Evolutionary conservation across 2,113 vertebrate genomes (phyloP).

Genomic region (Forbesichthys agassizii): DNA sequence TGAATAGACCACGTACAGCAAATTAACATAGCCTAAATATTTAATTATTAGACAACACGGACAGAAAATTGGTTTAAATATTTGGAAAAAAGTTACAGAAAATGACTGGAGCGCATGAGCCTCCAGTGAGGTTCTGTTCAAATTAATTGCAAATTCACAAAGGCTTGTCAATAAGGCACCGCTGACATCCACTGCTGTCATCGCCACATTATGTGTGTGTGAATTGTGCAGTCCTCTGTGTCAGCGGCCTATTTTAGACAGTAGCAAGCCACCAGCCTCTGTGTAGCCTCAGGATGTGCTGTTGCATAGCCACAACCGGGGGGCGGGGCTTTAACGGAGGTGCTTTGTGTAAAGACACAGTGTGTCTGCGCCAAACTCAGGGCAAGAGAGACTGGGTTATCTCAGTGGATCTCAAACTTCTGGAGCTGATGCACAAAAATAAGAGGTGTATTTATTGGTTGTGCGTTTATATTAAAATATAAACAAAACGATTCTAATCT

Average conservation of each 20-base stretch:
- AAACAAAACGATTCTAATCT: too few species aligned
- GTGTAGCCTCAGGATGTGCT: slow-evolving; percentile 38
- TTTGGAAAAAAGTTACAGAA: not conserved
- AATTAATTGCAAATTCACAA: slow-evolving; percentile 57
- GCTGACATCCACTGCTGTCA: slow-evolving; percentile 40
- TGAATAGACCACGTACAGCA: too few species aligned
- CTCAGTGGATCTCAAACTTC: too few species aligned
- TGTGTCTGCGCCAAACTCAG: slow-evolving; percentile 12
- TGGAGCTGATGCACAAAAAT: too few species aligned
- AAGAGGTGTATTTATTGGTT: too few species aligned
- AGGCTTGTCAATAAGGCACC: slow-evolving; percentile 47
- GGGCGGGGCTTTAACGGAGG: slow-evolving; percentile 27
- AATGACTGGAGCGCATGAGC: slow-evolving; percentile 36
- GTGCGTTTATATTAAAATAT: too few species aligned
- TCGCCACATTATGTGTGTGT: not conserved
- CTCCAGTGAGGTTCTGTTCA: slow-evolving; percentile 24
- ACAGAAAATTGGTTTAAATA: not conserved
- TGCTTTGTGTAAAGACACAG: slow-evolving; percentile 25
- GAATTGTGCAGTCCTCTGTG: slow-evolving; percentile 23
- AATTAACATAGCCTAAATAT: not conserved
- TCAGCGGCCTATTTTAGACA: slow-evolving; percentile 57
- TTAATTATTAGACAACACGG: slow-evolving; percentile 11
- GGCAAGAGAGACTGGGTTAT: slow-evolving; percentile 21
- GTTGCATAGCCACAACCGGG: slow-evolving; percentile 22
- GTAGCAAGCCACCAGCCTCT: slow-evolving; percentile 5